Percentiles rank a stretch among this genome's conserved stretches.
phyloP scores from a whole-genome alignment of 1,140 invertebrate genomes.

The Heliconius eleuchia region DNA sequence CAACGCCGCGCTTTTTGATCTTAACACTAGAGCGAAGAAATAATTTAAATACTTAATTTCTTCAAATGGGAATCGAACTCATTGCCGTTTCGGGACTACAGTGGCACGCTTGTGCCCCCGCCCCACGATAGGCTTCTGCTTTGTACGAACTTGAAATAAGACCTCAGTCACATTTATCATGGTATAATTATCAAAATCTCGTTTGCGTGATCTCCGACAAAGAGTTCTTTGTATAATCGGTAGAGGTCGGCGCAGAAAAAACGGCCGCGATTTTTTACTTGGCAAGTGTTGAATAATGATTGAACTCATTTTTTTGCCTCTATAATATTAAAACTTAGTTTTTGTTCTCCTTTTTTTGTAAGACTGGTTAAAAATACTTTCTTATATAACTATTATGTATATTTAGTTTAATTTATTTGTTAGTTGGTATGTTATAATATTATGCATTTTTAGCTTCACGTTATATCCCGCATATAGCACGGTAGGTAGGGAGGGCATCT shows the following conservation, averaged over 20 bases:
- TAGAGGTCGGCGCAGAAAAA: conserved; percentile 43
- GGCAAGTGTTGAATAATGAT: conserved; percentile 8
- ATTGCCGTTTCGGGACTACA: no score
- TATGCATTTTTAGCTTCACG: not conserved
- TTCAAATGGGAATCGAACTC: no score
- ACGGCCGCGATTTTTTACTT: conserved; percentile 47
- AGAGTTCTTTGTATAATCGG: conserved; percentile 40
- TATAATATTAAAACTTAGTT: not conserved
- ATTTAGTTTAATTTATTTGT: not conserved
- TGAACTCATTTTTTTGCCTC: conserved; percentile 4
- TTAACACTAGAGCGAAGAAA: no score
- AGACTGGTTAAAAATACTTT: conserved; percentile 6
- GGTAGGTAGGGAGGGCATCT: no score
- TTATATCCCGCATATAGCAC: no score
- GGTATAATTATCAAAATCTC: conserved; percentile 36
- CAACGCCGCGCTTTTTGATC: no score
- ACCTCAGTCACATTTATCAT: conserved; percentile 10
- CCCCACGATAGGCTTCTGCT: no score
- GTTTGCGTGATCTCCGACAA: conserved; percentile 41
- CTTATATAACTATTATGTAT: conserved; percentile 3
- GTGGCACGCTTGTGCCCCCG: no score
- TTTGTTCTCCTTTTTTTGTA: not conserved
- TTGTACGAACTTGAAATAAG: conserved; percentile 12
- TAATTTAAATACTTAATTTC: no score
- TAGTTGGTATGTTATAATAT: not conserved